Evolutionary conservation across 2,797 vertebrate species (phyloP), one percentile per base, ranked within the genome.

Genomic region (Oreortyx pictus): DNA sequence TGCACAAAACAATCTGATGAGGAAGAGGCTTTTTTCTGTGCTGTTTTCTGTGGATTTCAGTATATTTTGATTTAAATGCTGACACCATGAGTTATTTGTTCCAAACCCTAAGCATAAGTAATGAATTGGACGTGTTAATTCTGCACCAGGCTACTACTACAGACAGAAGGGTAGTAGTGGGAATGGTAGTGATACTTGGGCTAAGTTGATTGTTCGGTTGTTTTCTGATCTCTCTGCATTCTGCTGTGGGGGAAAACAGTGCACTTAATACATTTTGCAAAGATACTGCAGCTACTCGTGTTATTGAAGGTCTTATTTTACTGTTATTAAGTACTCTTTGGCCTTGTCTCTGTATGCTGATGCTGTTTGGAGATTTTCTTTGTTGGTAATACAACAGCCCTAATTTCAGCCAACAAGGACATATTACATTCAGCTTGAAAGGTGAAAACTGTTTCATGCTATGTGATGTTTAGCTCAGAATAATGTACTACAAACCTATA

Each of bases 41-140:
- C 5, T 5, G 37, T 86, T 92, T 89, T 86, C 4, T 14, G 70
- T 65, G 49, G 23, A 54, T 84, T 94, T 88, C 52, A n/a, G 22
- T 80, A 62, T 70, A 33, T 90, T 92, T 62, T 91, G 49, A 47
- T 88, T 93, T 74, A 67, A 85, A 43, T 74, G 29, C 31, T 74
- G 71, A 46, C 2, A 3, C 29, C 24, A 44, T 65, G 67, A 91
- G 43, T 44, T 70, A 35, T 11, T 56, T 87, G 39, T 33, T 93
- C 65, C 11, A 39, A 85, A 94, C 37, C 12, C 24, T 16, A 25
- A 84, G 49, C 17, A 37, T 75, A 39, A 76, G 35, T 90, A 86
- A 46, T 33, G 54, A 82, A n/a, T 86, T 77, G 82, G 80, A 82
- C 12, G 6, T 31, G 24, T 79, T 74, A 92, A 77, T 86, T 93